A percentile compares a stretch with the other conserved stretches of the same genome.
Evolutionary conservation across 1,140 invertebrate species (phyloP).

Genomic region (Cydia splendana): DNA sequence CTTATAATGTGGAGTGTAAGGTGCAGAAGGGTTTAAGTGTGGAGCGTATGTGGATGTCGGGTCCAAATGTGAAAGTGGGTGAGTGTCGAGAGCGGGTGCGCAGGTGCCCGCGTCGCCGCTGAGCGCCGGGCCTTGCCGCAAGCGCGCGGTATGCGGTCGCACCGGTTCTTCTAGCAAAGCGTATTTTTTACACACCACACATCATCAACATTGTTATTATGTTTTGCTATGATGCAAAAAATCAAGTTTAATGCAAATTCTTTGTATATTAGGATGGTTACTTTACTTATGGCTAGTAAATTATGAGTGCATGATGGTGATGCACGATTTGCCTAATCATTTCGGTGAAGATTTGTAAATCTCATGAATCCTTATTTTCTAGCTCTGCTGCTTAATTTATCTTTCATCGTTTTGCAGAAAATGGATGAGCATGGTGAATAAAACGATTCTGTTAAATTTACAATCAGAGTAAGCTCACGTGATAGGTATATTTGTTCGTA

Average conservation of each 20-base stretch:
- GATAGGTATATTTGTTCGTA: too few species aligned
- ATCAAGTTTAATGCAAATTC: constrained; percentile 41
- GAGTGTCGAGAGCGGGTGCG: constrained; percentile 45
- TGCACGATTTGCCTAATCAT: not conserved
- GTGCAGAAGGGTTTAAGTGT: constrained; percentile 28
- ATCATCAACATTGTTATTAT: constrained; percentile 76
- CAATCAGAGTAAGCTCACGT: too few species aligned
- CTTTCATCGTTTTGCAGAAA: too few species aligned
- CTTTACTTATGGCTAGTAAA: constrained; percentile 1
- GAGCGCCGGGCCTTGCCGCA: constrained; percentile 67
- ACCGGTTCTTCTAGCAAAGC: constrained; percentile 77
- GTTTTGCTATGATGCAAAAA: constrained; percentile 75
- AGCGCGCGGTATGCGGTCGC: constrained; percentile 76
- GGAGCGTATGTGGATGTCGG: constrained; percentile 26
- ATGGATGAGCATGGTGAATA: too few species aligned
- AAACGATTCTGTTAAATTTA: too few species aligned
- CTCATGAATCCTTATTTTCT: not conserved
- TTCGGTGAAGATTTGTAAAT: not conserved
- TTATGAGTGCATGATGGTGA: not conserved
- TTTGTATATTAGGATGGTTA: constrained; percentile 20
- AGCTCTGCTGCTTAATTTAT: too few species aligned
- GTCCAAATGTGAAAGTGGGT: constrained; percentile 63
- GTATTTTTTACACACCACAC: constrained; percentile 76
- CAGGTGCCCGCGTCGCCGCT: constrained; percentile 54
- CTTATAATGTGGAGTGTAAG: constrained; percentile 5